Evolutionary conservation across 1,140 invertebrate genomes (phyloP), one percentile per base, ranked within the genome.

Genomic region (Eueides isabella): DNA sequence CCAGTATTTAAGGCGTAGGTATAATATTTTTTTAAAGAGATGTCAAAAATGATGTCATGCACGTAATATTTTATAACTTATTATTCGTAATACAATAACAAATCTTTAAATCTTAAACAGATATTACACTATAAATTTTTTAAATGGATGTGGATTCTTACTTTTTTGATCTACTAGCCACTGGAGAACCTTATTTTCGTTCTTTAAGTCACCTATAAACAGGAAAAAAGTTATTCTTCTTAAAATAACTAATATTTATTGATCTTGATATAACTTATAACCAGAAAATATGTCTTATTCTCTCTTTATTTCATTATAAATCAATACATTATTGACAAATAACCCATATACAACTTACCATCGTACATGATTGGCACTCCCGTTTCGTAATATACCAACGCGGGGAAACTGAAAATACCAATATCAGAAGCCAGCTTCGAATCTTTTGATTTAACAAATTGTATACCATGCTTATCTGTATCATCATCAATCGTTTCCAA

Each of bases 91-190:
- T 75, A 83, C 63, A 84, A 80, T 75, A 81, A 85, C 71, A 83
- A 81, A 75, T 80, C 71, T 77, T 80, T 77, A 78, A 75, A 78
- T 75, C 78, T 81, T 87, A 84, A 80, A 83, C 76, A 85, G 73
- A 84, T 79, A 82, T 83, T 82, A 85, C 77, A 80, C 80, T 81
- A 79, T 78, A 85, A 85, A 85, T 67, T 84, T 86, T 84, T 81
- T 82, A 91, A 91, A 93, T 92, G 92, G 92, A 93, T 94, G 93
- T 92, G 93, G 92, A 89, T 86, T 95, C 97, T 97, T 97, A 97
- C 97, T 97, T 96, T 98, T 97, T 95, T 98, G 97, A 95, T 98
- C 96, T 95, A 98, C 95, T 94, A 98, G 96, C 97, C 97, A 98
- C 95, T 97, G 96, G 94, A 98, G 96, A 94, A 98, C 98, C 95